These are phyloP conservation scores for Mico argentatus DNA, from an alignment of 2,797 vertebrate genomes.

Conservation along the genomic window DNA sequence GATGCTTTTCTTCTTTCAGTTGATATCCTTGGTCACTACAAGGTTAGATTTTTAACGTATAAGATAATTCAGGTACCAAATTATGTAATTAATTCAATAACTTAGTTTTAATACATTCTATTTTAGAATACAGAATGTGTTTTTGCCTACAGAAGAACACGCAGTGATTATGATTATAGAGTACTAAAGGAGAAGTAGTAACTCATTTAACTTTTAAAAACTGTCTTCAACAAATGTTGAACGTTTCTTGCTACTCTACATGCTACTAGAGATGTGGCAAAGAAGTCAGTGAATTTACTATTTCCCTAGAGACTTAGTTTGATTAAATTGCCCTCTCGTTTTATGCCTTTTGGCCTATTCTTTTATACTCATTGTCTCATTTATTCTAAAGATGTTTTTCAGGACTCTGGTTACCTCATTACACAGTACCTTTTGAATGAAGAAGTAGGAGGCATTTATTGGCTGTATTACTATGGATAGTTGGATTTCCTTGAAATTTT, in stretches of 20 bases:
- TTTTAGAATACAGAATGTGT: background rate
- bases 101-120: background rate
- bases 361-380: background rate
- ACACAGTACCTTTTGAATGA: background rate
- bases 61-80: background rate
- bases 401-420: background rate
- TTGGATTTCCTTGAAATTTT: conserved; percentile 2
- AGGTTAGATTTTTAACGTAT: background rate
- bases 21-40: background rate
- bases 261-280: background rate
- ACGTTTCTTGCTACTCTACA: background rate
- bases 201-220: conserved; percentile 13
- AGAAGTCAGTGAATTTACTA: background rate
- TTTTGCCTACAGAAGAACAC: background rate
- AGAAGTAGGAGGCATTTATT: background rate
- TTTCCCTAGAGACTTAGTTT: background rate
- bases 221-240: background rate
- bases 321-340: background rate
- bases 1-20: background rate
- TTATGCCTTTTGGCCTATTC: background rate
- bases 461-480: background rate
- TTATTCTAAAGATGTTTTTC: background rate
- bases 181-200: background rate
- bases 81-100: background rate
- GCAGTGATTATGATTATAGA: background rate